Conservation (phyloP, 2,888 invertebrate genomes). For the Tetranychus truncatus region DNA sequence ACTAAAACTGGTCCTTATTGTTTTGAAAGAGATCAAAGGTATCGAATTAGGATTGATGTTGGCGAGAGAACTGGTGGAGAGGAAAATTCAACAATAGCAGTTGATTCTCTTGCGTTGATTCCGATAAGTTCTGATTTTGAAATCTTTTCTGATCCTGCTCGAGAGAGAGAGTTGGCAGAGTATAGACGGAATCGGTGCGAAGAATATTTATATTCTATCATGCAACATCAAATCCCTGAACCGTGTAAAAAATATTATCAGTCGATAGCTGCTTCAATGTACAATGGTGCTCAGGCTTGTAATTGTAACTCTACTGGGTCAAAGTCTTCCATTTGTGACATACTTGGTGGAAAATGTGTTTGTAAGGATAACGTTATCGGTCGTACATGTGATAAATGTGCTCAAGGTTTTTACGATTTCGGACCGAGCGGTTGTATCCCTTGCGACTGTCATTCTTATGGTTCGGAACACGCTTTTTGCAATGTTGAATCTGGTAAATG, state of each 20-base stretch:
- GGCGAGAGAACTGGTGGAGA: background rate
- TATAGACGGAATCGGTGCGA: background rate
- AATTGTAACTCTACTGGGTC: conserved; percentile 90
- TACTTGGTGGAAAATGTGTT: conserved; percentile 65
- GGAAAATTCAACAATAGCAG: background rate
- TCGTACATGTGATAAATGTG: conserved; percentile 71
- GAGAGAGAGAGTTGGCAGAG: background rate
- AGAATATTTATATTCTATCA: background rate
- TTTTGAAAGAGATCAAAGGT: background rate
- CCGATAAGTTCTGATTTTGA: conserved; percentile 15
- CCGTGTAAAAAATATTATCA: conserved; percentile 3
- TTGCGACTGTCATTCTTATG: conserved; percentile 89
- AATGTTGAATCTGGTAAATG: conserved; percentile 50
- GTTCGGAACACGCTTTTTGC: conserved; percentile 87
- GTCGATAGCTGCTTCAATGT: conserved; percentile 52
- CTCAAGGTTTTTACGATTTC: conserved; percentile 81
- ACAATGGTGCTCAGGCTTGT: conserved; percentile 68
- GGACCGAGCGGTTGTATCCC: conserved; percentile 83
- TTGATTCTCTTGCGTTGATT: conserved; percentile 11
- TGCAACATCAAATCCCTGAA: background rate
- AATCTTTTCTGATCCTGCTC: background rate
- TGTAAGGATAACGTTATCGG: conserved; percentile 84
- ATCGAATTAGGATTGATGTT: conserved; percentile 12
- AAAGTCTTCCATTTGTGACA: conserved; percentile 63
- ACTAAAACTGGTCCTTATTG: background rate